Conservation (phyloP, 2,888 invertebrate species). For the Galerucella calmariensis region DNA sequence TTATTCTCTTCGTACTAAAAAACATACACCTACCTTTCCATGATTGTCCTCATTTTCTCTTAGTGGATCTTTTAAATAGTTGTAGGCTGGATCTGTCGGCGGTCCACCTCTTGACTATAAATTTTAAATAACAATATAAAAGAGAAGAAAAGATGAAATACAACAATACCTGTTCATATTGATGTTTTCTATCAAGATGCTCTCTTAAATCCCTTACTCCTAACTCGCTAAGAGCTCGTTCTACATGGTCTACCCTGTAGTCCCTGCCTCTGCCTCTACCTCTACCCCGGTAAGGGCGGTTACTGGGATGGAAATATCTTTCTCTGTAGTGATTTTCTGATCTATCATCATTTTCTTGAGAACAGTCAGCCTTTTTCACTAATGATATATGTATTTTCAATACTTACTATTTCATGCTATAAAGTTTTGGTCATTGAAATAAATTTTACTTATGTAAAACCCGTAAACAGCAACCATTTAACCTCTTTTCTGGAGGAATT, state of each 20-base stretch:
- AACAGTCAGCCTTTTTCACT: slow-evolving; percentile 14
- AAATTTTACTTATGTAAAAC: slow-evolving; percentile 20
- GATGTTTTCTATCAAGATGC: slow-evolving; percentile 50
- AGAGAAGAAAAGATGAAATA: background rate
- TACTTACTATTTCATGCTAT: slow-evolving; percentile 2
- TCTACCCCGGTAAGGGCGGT: slow-evolving; percentile 25
- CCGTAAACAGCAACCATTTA: background rate
- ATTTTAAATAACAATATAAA: slow-evolving; percentile 17
- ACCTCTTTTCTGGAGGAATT: slow-evolving; percentile 3
- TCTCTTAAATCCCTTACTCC: slow-evolving; percentile 53
- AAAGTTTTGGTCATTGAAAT: background rate
- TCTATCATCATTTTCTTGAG: slow-evolving; percentile 2
- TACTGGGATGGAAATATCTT: slow-evolving; percentile 23
- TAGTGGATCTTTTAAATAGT: slow-evolving; percentile 54
- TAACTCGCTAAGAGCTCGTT: slow-evolving; percentile 48
- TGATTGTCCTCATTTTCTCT: slow-evolving; percentile 44
- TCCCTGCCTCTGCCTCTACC: slow-evolving; percentile 38
- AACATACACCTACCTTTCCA: slow-evolving; percentile 30
- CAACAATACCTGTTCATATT: slow-evolving; percentile 41
- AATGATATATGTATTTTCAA: background rate
- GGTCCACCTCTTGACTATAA: slow-evolving; percentile 43
- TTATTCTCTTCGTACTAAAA: background rate
- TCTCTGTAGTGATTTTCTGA: slow-evolving; percentile 18
- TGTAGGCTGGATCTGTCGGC: slow-evolving; percentile 57
- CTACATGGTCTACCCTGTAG: slow-evolving; percentile 40